Evolutionary conservation across 2,888 invertebrate species (phyloP).

Genomic region (Ophion ventricosus): DNA sequence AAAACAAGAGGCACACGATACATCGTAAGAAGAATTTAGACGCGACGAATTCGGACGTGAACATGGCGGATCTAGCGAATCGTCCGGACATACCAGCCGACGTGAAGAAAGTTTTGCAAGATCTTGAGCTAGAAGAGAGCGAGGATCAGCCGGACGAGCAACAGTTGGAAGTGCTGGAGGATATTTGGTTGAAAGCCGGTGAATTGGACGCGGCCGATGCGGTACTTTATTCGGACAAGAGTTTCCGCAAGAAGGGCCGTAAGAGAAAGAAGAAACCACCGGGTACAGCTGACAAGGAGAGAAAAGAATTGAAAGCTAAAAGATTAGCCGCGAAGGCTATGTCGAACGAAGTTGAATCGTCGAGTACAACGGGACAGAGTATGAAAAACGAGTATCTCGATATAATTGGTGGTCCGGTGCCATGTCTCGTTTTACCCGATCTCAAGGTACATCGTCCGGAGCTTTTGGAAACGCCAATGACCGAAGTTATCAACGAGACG

Average conservation of each 20-base stretch:
- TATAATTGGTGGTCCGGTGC: conserved; percentile 68
- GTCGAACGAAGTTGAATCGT: conserved; percentile 42
- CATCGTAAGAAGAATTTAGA: conserved; percentile 83
- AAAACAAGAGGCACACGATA: conserved; percentile 88
- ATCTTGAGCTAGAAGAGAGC: conserved; percentile 84
- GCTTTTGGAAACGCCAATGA: conserved; percentile 36
- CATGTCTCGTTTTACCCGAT: conserved; percentile 69
- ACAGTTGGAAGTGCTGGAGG: conserved; percentile 89
- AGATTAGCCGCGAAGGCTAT: conserved; percentile 65
- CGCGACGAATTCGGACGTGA: conserved; percentile 73
- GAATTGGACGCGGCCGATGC: conserved; percentile 88
- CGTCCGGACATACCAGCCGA: conserved; percentile 86
- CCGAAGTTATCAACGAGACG: conserved; percentile 72
- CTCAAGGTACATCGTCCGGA: conserved; percentile 65
- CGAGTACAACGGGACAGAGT: conserved; percentile 46
- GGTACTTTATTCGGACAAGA: conserved; percentile 85
- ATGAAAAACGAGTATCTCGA: conserved; percentile 64
- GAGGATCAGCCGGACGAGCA: conserved; percentile 88
- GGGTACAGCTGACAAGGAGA: conserved; percentile 68
- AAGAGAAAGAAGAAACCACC: conserved; percentile 80
- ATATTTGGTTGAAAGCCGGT: conserved; percentile 92
- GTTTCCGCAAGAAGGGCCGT: conserved; percentile 83
- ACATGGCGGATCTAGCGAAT: conserved; percentile 84
- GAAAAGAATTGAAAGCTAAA: conserved; percentile 73
- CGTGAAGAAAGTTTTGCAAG: conserved; percentile 86